phyloP scores from a whole-genome alignment of 2,888 invertebrate species.

The Beris morrisii region DNA sequence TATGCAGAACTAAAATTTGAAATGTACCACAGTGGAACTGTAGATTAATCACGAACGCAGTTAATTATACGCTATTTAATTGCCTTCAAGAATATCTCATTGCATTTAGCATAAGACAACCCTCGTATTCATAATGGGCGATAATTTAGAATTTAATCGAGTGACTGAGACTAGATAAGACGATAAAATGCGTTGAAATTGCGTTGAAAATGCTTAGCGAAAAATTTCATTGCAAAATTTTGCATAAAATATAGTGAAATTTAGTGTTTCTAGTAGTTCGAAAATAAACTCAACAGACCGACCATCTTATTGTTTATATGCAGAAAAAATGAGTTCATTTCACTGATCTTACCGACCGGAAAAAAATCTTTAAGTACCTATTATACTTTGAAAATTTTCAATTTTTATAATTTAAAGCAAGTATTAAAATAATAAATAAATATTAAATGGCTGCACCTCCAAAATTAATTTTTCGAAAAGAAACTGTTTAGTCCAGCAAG shows the following conservation, averaged over 20 bases:
- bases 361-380: no score
- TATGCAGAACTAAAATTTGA: background rate
- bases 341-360: no score
- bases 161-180: background rate
- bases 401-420: no score
- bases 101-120: background rate
- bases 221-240: background rate
- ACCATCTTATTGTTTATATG: no score
- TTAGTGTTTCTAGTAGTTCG: no score
- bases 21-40: background rate
- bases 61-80: constrained; percentile 24
- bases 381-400: no score
- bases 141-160: background rate
- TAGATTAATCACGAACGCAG: constrained; percentile 17
- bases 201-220: background rate
- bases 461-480: no score
- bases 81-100: background rate
- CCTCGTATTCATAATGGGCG: background rate
- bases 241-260: background rate
- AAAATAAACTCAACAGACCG: no score
- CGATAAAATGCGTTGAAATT: constrained; percentile 5
- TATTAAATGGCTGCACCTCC: no score
- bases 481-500: no score
- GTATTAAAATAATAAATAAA: no score
- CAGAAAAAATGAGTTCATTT: no score